Evolutionary conservation across 2,888 invertebrate species (phyloP).

Genomic region (Tenthredo livida): DNA sequence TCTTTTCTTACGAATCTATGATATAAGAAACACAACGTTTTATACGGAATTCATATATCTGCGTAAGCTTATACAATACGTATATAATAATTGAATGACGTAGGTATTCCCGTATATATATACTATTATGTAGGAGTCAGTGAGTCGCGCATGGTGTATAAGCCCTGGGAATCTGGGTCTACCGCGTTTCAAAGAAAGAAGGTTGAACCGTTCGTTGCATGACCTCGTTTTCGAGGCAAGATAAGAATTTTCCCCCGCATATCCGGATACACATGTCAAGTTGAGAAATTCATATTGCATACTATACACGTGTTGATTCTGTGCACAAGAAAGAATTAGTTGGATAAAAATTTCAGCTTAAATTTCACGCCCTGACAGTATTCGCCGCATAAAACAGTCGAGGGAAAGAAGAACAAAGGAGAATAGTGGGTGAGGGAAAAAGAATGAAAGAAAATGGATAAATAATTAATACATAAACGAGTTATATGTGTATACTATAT

Average conservation of each 20-base stretch:
- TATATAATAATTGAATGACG: constrained; percentile 18
- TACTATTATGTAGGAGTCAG: not conserved
- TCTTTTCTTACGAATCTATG: not conserved
- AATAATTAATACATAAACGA: not conserved
- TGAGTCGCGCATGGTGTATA: not conserved
- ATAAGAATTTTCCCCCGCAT: constrained; percentile 24
- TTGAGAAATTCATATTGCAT: not conserved
- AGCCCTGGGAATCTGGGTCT: constrained; percentile 29
- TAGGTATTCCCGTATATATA: not conserved
- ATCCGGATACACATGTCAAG: constrained; percentile 11
- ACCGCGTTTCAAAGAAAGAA: constrained; percentile 20
- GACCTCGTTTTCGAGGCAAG: constrained; percentile 44
- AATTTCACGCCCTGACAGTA: not conserved
- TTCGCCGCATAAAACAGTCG: not conserved
- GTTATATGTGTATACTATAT: no score
- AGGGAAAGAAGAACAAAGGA: not conserved
- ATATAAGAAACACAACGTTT: not conserved
- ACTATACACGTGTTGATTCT: no score
- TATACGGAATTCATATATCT: not conserved
- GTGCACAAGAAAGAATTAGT: not conserved
- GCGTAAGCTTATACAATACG: not conserved
- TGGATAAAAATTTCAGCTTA: not conserved
- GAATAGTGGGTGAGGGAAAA: not conserved
- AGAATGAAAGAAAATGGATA: not conserved
- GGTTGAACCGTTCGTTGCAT: constrained; percentile 44